phyloP scores from a whole-genome alignment of 2,113 vertebrate genomes.

The Coptodon rendalli region DNA sequence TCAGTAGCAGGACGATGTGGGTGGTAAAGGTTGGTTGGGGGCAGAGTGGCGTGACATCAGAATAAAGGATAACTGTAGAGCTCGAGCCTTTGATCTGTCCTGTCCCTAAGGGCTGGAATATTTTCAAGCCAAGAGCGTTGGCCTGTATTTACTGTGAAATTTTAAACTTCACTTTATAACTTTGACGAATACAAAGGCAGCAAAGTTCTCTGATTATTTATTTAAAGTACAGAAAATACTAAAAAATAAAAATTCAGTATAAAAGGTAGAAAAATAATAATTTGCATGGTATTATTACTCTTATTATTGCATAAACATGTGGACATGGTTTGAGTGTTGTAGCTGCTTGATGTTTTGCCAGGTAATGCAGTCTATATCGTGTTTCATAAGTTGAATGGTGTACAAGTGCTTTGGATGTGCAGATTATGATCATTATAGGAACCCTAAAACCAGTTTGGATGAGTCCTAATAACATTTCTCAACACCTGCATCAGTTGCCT shows the following conservation, averaged over 20 bases:
- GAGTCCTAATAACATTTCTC: neutral
- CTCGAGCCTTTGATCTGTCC: neutral
- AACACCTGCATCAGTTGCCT: neutral
- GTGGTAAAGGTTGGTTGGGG: constrained; percentile 17
- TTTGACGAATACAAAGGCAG: neutral
- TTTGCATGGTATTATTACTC: neutral
- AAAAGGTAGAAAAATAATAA: neutral
- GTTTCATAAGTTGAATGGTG: neutral
- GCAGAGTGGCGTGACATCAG: neutral
- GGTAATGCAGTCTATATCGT: neutral
- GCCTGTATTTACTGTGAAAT: neutral
- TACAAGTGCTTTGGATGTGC: neutral
- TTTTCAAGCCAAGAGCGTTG: neutral
- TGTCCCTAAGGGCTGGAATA: neutral
- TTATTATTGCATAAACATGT: neutral
- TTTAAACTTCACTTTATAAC: neutral
- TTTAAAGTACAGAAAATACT: neutral
- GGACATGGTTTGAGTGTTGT: neutral
- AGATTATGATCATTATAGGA: neutral
- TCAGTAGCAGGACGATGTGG: constrained; percentile 11
- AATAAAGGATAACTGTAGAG: neutral
- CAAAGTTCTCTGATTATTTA: neutral
- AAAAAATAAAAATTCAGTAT: neutral
- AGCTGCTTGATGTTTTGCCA: neutral
- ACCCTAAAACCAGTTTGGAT: neutral